Base-by-base conservation (phyloP, 2,888 invertebrate genomes). In the Strigamia transsilvanica region DNA sequence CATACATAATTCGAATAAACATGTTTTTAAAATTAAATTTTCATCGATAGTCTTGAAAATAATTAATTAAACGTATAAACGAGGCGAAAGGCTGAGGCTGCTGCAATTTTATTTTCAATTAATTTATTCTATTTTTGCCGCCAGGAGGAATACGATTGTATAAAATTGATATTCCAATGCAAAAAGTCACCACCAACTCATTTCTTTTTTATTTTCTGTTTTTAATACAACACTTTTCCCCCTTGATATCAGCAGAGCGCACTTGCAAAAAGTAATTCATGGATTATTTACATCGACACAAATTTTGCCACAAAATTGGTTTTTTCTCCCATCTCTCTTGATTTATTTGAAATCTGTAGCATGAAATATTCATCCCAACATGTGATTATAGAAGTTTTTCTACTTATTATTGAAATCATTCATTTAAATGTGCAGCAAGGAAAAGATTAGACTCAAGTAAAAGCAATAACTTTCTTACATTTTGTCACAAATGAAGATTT, bases 201-300 rank as follows among this genome's bases (percentile, higher is more conserved):
- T 13, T 12, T 5, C 7, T 46, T n/a, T 46, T 46, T 46, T 46
- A 27, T 46, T 13, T 46, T 13, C 46, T 46, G 46, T 46, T n/a
- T n/a, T 46, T n/a, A 13, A 46, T 46, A 46, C 46, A 46, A 46
- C 46, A 46, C 12, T 46, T 4, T 46, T n/a, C 46, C 18, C 21
- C 18, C 21, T 66, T 66, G 61, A 21, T 66, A 66, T 66, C 61
- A 66, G 61, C 21, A 66, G 23, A 7, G 61, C 18, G 23, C 61
- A 66, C n/a, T 66, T 66, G 61, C 61, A 23, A 46, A 46, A 46
- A 18, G 61, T 66, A 66, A 66, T 66, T 66, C 61, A 21, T 66
- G 12, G 61, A 66, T 66, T 66, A 66, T 66, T 66, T 66, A 66
- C 61, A 66, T 23, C 61, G 46, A 46, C 46, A n/a, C 46, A n/a